Percentiles rank a stretch among this genome's conserved stretches.
phyloP scores from a whole-genome alignment of 2,888 invertebrate genomes.

The Sthenelais limicola region DNA sequence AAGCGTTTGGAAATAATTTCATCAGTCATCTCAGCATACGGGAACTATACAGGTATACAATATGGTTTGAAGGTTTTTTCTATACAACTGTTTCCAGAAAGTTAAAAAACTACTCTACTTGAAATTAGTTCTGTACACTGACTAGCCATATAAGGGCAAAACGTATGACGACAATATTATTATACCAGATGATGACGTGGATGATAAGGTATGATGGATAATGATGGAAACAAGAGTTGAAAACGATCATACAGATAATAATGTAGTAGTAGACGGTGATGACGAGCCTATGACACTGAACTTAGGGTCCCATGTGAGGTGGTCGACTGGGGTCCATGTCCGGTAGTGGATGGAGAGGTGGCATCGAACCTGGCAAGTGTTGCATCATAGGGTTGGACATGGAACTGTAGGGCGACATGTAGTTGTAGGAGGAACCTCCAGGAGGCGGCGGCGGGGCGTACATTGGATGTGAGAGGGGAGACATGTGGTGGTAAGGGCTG shows the following conservation, averaged over 20 bases:
- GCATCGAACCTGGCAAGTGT: constrained; percentile 38
- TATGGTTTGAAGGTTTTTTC: background rate
- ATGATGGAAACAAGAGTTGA: too few relatives aligned
- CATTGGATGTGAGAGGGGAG: constrained; percentile 14
- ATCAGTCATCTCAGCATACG: constrained; percentile 10
- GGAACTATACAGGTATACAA: background rate
- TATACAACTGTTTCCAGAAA: background rate
- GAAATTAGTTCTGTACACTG: constrained; percentile 21
- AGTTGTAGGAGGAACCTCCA: constrained; percentile 22
- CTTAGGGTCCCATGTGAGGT: constrained; percentile 33
- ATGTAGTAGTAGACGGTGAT: background rate
- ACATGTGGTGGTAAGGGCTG: constrained; percentile 36
- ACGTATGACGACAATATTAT: constrained; percentile 10
- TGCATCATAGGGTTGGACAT: constrained; percentile 27
- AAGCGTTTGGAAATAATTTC: too few relatives aligned
- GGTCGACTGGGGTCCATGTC: constrained; percentile 34
- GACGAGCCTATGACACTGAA: background rate
- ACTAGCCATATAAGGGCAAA: constrained; percentile 26
- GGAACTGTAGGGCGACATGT: constrained; percentile 32
- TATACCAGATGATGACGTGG: background rate
- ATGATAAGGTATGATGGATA: background rate
- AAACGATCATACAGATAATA: too few relatives aligned
- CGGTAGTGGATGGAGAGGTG: constrained; percentile 22
- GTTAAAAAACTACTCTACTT: constrained; percentile 19
- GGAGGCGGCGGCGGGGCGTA: constrained; percentile 2